phyloP scores from a whole-genome alignment of 1,140 invertebrate genomes.

The Paraescarpia echinospica region DNA sequence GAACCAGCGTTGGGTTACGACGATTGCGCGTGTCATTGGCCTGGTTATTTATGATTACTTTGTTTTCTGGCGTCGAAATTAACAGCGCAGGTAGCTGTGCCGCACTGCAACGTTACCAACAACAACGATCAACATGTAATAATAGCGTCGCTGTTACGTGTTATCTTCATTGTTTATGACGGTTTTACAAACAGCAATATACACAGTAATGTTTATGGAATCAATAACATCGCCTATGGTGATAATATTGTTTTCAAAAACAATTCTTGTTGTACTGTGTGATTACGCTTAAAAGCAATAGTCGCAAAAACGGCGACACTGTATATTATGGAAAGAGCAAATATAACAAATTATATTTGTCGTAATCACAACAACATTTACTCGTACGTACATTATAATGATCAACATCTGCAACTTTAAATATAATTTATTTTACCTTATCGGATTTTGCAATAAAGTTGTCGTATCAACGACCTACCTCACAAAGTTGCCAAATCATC shows the following conservation, averaged over 20 bases:
- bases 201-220: not conserved
- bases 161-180: not conserved
- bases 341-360: no score
- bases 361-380: no score
- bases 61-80: not conserved
- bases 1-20: not conserved
- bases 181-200: not conserved
- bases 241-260: not conserved
- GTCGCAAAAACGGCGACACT: no score
- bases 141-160: not conserved
- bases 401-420: no score
- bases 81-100: not conserved
- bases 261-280: no score
- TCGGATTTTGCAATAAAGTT: no score
- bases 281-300: no score
- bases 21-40: not conserved
- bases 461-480: no score
- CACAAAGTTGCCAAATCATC: no score
- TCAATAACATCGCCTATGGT: not conserved
- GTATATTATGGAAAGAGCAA: no score
- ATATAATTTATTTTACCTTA: no score
- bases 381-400: no score
- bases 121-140: not conserved
- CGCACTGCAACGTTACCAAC: not conserved
- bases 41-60: not conserved